A percentile compares a stretch with the other conserved stretches of the same genome.
Evolutionary conservation across 1,140 invertebrate genomes (phyloP).

Genomic region (Antheraea pernyi): DNA sequence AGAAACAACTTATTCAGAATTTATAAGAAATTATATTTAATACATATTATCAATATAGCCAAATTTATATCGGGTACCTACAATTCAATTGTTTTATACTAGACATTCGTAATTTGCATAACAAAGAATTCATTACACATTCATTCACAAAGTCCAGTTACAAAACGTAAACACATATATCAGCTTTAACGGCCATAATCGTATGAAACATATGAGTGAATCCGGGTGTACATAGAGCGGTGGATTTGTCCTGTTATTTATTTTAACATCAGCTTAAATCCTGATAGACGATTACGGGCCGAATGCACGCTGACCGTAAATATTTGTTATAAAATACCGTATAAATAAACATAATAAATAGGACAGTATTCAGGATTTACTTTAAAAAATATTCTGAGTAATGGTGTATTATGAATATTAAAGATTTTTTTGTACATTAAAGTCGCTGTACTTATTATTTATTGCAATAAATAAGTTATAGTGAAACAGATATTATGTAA

Average conservation of each 20-base stretch:
- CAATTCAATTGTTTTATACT: too few relatives aligned
- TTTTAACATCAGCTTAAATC: constrained; percentile 54
- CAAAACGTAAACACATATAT: constrained; percentile 22
- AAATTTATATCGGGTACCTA: too few relatives aligned
- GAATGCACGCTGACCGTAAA: constrained; percentile 38
- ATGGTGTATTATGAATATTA: background rate
- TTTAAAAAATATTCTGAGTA: background rate
- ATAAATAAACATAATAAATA: constrained; percentile 31
- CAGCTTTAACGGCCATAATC: constrained; percentile 40
- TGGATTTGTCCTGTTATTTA: constrained; percentile 49
- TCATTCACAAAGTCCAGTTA: constrained; percentile 7
- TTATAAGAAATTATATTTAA: too few relatives aligned
- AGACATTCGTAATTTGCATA: background rate
- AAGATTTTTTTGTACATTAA: background rate
- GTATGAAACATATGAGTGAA: constrained; percentile 41
- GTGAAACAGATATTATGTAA: too few relatives aligned
- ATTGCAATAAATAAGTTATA: too few relatives aligned
- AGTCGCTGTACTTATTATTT: too few relatives aligned
- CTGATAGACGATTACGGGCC: constrained; percentile 45
- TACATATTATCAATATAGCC: too few relatives aligned
- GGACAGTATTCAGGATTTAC: background rate
- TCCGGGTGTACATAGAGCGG: constrained; percentile 30
- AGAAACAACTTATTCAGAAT: too few relatives aligned
- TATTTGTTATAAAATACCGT: constrained; percentile 38
- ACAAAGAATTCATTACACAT: background rate